phyloP scores from a whole-genome alignment of 2,888 invertebrate genomes.

The Dynastes grantii region DNA sequence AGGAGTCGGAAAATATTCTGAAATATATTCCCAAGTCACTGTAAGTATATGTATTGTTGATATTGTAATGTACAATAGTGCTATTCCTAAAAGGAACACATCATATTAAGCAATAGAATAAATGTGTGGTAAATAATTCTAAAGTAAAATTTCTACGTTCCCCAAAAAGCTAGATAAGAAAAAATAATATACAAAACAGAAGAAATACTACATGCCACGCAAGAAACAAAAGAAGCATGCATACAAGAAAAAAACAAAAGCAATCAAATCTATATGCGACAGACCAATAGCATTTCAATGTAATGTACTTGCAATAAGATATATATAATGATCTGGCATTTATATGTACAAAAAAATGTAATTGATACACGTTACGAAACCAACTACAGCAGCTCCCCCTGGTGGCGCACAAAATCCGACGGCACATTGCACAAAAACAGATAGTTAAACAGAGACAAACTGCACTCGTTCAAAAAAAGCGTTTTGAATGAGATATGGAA shows the following conservation, averaged over 20 bases:
- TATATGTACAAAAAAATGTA: background rate
- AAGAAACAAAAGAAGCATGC: no score
- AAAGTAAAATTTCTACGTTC: background rate
- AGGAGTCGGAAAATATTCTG: no score
- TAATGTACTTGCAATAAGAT: background rate
- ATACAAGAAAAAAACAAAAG: background rate
- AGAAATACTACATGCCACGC: background rate
- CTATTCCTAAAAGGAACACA: no score
- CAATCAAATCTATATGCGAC: constrained; percentile 4
- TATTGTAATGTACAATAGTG: no score
- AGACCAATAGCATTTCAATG: background rate
- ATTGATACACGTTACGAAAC: background rate
- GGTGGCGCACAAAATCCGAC: constrained; percentile 12
- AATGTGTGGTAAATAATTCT: background rate
- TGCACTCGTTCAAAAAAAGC: constrained; percentile 10
- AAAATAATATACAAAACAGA: constrained; percentile 1
- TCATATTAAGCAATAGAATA: no score
- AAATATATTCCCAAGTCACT: no score
- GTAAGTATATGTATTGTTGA: no score
- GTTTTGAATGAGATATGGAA: background rate
- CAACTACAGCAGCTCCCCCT: constrained; percentile 6
- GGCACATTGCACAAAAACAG: constrained; percentile 51
- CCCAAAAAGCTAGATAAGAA: background rate
- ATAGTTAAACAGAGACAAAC: constrained; percentile 32
- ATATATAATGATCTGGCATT: background rate